phyloP scores from a whole-genome alignment of 2,113 vertebrate genomes.

The Ursus arctos region DNA sequence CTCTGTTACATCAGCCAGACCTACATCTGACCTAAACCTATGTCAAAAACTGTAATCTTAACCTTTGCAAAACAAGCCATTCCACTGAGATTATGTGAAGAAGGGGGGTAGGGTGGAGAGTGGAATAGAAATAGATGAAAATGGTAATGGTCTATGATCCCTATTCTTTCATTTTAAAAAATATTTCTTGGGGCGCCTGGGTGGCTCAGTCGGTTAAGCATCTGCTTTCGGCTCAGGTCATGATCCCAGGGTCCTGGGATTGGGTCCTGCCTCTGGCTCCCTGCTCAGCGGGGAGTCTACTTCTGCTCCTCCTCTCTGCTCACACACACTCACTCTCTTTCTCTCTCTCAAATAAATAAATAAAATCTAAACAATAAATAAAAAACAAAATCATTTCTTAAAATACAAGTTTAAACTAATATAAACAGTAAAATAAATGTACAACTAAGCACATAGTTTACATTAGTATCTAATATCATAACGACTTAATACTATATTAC shows the following conservation, averaged over 20 bases:
- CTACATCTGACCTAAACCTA: background rate
- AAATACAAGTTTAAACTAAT: slow-evolving; percentile 6
- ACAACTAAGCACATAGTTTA: slow-evolving; percentile 9
- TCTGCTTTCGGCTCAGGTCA: background rate
- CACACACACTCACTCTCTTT: background rate
- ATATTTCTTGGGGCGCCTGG: background rate
- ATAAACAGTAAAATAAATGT: slow-evolving; percentile 21
- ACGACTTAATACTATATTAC: background rate
- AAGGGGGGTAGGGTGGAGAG: background rate
- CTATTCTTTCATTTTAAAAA: background rate
- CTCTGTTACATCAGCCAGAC: background rate
- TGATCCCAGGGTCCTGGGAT: background rate
- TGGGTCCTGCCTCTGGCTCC: background rate
- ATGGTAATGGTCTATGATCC: background rate
- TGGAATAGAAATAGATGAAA: background rate
- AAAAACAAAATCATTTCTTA: background rate
- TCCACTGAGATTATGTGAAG: slow-evolving; percentile 27
- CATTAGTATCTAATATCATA: background rate
- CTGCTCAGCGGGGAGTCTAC: background rate
- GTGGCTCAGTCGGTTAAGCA: background rate
- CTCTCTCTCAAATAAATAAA: background rate
- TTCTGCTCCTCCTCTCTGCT: background rate
- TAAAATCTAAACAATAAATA: background rate
- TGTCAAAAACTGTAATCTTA: background rate
- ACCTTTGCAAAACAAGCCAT: background rate